Conservation (phyloP, 2,113 vertebrate species). For the Sapajus apella region DNA sequence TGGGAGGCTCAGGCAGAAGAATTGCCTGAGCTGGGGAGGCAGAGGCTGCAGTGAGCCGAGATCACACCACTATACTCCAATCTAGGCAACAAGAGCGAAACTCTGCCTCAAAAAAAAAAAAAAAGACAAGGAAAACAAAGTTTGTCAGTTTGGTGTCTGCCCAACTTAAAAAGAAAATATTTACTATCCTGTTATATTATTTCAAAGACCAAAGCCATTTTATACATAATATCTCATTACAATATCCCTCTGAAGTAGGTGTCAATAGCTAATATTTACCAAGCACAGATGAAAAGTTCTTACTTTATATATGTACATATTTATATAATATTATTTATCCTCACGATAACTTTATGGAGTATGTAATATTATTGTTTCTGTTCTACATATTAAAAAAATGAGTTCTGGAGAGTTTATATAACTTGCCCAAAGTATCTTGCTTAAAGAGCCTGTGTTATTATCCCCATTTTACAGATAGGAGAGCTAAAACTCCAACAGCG, state of each 20-base stretch:
- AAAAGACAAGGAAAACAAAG: too few species aligned
- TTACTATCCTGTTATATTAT: neutral
- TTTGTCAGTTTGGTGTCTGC: neutral
- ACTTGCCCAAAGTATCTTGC: neutral
- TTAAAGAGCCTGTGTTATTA: neutral
- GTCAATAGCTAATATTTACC: neutral
- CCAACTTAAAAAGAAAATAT: neutral
- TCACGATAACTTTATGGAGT: neutral
- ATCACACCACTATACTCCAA: too few species aligned
- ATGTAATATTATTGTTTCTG: neutral
- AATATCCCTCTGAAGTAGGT: neutral
- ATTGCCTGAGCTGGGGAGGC: too few species aligned
- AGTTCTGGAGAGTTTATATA: neutral
- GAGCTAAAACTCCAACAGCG: neutral
- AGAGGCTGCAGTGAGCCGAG: too few species aligned
- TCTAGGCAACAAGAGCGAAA: too few species aligned
- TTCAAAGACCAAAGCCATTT: constrained; percentile 6
- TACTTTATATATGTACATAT: too few species aligned
- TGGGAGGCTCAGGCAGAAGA: too few species aligned
- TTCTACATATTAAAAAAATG: neutral
- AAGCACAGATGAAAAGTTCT: neutral
- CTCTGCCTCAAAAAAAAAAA: too few species aligned
- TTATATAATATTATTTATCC: neutral
- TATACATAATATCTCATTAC: neutral
- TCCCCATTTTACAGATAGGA: neutral